Conservation (phyloP, 2,113 vertebrate genomes). For the Calonectris borealis region DNA sequence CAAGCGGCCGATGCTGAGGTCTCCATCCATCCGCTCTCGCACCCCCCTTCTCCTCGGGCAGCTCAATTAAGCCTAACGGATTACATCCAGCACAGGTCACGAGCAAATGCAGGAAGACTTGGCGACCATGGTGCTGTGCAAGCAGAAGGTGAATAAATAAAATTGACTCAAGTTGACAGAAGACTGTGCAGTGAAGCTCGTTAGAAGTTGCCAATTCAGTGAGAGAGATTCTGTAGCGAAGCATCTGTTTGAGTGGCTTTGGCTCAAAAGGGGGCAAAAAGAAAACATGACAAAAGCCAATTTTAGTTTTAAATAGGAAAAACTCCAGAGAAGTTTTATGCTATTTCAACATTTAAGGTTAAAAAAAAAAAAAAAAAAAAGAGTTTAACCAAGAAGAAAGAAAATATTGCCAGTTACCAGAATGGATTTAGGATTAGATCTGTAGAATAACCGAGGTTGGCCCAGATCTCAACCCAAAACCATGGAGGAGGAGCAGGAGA, state of each 20-base stretch:
- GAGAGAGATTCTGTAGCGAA: not conserved
- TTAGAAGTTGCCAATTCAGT: not conserved
- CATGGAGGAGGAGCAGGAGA: not conserved
- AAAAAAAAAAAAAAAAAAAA: not conserved
- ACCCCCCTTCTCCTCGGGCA: not conserved
- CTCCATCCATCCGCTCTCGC: not conserved
- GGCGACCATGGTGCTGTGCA: not conserved
- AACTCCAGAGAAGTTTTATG: not conserved
- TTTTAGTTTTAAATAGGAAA: not conserved
- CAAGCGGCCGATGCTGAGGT: not conserved
- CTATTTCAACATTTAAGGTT: not conserved
- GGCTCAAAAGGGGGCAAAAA: not conserved
- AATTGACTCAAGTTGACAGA: slow-evolving; percentile 28
- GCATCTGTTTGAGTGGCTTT: not conserved
- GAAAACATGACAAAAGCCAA: not conserved
- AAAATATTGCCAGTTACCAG: not conserved
- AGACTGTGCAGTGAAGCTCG: not conserved
- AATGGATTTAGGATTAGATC: not conserved
- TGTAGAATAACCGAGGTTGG: not conserved
- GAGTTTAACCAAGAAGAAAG: not conserved
- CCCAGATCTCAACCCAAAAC: not conserved
- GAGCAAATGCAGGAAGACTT: not conserved
- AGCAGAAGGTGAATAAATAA: slow-evolving; percentile 41
- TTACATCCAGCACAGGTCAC: slow-evolving; percentile 2
- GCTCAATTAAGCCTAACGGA: slow-evolving; percentile 20